A percentile compares a stretch with the other conserved stretches of the same genome.
These are phyloP conservation scores for Alosa sapidissima DNA, from an alignment of 2,797 vertebrate species.

Conservation along the genomic window DNA sequence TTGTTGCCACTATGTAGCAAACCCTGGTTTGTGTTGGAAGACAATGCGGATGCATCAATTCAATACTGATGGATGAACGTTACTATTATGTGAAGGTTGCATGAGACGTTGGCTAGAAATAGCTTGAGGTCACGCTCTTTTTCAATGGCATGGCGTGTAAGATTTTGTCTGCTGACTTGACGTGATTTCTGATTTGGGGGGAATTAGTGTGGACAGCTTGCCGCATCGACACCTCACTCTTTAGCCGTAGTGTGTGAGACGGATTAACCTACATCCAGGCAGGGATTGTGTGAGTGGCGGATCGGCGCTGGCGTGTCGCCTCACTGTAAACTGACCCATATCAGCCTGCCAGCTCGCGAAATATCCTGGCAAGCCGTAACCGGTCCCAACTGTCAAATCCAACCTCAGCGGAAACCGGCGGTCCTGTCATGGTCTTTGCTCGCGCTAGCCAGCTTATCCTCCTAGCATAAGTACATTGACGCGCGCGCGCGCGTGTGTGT, in stretches of 20 bases:
- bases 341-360: not conserved
- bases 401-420: not conserved
- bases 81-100: not conserved
- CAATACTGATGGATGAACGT: not conserved
- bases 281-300: conserved; percentile 2
- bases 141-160: not conserved
- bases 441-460: not conserved
- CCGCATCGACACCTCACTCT: not conserved
- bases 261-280: conserved; percentile 7
- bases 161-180: not conserved
- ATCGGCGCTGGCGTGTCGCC: not conserved
- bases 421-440: conserved; percentile 8
- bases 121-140: not conserved
- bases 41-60: not conserved
- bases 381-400: not conserved
- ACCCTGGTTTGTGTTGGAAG: not conserved
- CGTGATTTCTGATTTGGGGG: not conserved
- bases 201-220: not conserved
- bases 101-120: not conserved
- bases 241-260: not conserved
- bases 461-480: not conserved
- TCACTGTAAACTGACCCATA: conserved; percentile 9
- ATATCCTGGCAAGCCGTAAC: not conserved
- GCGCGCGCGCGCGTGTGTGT: not conserved
- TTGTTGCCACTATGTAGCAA: not conserved